Conservation (phyloP, 2,113 vertebrate species). For the Grallaria varia region DNA sequence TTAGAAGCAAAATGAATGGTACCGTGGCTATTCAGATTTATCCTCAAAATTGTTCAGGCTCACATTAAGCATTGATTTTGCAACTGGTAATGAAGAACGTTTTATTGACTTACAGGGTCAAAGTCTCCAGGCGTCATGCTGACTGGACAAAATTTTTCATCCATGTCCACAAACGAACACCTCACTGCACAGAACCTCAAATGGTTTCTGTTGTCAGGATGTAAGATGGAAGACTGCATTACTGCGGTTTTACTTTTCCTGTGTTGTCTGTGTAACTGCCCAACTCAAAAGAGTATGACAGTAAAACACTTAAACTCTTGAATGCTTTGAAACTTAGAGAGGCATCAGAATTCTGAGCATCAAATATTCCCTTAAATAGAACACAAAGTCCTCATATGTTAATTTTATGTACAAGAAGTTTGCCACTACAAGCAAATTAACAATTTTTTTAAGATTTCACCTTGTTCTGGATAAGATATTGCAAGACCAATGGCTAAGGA, state of each 20-base stretch:
- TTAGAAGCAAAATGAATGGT: neutral
- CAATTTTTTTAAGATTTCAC: neutral
- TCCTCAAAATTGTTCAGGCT: neutral
- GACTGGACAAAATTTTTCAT: neutral
- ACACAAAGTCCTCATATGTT: neutral
- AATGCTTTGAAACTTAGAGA: neutral
- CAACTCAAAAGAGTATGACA: neutral
- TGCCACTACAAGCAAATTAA: neutral
- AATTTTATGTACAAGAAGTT: neutral
- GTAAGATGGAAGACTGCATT: neutral
- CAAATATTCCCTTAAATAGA: neutral
- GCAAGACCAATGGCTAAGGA: neutral
- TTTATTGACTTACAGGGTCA: neutral
- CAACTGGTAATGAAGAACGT: neutral
- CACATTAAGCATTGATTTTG: neutral
- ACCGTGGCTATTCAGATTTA: neutral
- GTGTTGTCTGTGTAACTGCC: neutral
- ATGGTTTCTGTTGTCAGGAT: accelerated
- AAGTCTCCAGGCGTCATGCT: neutral
- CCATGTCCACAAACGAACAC: neutral
- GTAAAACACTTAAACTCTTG: neutral
- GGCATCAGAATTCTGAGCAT: neutral
- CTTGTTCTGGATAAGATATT: neutral
- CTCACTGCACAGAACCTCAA: neutral
- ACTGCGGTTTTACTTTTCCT: neutral